Percentiles rank a stretch among this genome's conserved stretches.
phyloP scores from a whole-genome alignment of 2,888 invertebrate genomes.

The Agonopterix heracliana region DNA sequence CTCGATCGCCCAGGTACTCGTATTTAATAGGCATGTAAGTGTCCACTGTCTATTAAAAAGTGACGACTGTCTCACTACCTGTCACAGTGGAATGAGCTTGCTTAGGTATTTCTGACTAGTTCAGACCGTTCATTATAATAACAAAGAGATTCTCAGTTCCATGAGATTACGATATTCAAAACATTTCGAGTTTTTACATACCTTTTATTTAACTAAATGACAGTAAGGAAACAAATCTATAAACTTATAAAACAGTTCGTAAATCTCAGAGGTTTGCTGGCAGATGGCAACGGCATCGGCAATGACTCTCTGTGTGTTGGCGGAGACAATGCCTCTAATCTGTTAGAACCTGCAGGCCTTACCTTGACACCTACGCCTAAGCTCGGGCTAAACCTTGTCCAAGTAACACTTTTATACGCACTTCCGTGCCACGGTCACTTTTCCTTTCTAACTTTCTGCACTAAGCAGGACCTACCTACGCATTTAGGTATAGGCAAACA shows the following conservation, averaged over 20 bases:
- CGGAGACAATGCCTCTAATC: conserved; percentile 64
- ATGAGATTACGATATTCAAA: no score
- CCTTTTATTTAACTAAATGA: neutral
- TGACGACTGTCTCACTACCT: no score
- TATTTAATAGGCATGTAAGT: no score
- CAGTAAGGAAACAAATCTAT: neutral
- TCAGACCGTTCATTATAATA: no score
- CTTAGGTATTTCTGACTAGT: no score
- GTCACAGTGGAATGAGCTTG: no score
- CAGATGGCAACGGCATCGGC: conserved; percentile 32
- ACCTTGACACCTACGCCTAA: conserved; percentile 72
- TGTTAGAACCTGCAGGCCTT: conserved; percentile 67
- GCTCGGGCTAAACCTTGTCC: conserved; percentile 48
- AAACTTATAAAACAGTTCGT: neutral
- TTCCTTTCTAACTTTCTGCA: conserved; percentile 1
- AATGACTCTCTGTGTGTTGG: conserved; percentile 57
- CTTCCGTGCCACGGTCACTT: conserved; percentile 1
- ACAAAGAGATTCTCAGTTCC: no score
- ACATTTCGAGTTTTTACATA: no score
- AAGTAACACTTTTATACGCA: conserved; percentile 17
- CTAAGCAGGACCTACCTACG: no score
- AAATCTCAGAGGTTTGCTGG: conserved; percentile 18
- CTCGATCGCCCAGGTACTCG: no score
- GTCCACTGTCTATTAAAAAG: no score
- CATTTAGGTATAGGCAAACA: no score